Conservation (phyloP, 2,888 invertebrate genomes). For the Bruchidius siliquastri region DNA sequence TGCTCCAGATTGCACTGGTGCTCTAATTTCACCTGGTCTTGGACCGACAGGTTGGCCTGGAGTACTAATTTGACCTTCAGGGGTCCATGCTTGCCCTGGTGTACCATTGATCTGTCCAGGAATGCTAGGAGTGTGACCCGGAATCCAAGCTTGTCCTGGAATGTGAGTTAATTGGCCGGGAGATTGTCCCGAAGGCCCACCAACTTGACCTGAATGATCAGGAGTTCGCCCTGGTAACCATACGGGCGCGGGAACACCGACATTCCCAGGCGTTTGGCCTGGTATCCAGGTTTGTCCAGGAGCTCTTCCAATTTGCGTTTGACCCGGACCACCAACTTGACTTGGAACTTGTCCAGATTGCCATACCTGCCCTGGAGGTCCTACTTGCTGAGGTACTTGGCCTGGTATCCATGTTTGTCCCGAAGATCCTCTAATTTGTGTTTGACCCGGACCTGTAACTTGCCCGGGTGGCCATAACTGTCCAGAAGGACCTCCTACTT, state of each 20-base stretch:
- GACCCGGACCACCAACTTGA: constrained; percentile 7
- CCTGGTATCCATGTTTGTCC: constrained; percentile 3
- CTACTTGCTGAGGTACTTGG: constrained; percentile 5
- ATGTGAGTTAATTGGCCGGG: constrained; percentile 6
- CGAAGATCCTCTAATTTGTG: too few relatives aligned
- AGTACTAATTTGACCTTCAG: constrained; percentile 3
- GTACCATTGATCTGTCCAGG: too few relatives aligned
- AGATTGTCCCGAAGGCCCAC: constrained; percentile 8
- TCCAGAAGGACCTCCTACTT: constrained; percentile 13
- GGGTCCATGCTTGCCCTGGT: constrained; percentile 3
- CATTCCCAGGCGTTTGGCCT: constrained; percentile 5
- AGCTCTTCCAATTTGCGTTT: too few relatives aligned
- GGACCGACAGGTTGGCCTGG: constrained; percentile 11
- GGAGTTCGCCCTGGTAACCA: constrained; percentile 8
- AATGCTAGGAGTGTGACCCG: constrained; percentile 11
- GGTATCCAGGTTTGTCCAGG: constrained; percentile 4
- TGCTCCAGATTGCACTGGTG: too few relatives aligned
- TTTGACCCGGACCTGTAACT: constrained; percentile 11
- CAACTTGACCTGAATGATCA: constrained; percentile 11
- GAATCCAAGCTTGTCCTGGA: constrained; percentile 8
- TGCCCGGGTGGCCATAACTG: constrained; percentile 4
- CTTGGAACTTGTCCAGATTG: constrained; percentile 4
- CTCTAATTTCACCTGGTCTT: too few relatives aligned
- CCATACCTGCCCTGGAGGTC: too few relatives aligned
- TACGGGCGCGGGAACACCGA: constrained; percentile 6